phyloP scores from a whole-genome alignment of 2,888 invertebrate species.

The Synergus japonicus region DNA sequence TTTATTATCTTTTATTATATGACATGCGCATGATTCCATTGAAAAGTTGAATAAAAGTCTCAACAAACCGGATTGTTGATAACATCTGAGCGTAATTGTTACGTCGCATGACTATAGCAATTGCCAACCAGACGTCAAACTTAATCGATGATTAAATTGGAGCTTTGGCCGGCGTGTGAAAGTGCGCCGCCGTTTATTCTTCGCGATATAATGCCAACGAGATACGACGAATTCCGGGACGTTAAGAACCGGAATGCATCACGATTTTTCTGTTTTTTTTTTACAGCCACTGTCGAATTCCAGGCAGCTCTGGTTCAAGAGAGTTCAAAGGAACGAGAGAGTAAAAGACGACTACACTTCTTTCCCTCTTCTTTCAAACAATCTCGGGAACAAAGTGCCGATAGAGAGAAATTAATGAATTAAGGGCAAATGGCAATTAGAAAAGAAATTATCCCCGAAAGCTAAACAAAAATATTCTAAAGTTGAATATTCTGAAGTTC shows the following conservation, averaged over 20 bases:
- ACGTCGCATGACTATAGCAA: constrained; percentile 26
- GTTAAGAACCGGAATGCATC: constrained; percentile 57
- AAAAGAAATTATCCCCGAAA: too few relatives aligned
- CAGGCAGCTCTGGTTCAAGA: constrained; percentile 56
- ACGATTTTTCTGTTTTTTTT: constrained; percentile 45
- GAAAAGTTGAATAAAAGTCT: not conserved
- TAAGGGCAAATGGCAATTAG: too few relatives aligned
- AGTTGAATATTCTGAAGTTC: too few relatives aligned
- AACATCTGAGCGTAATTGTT: constrained; percentile 28
- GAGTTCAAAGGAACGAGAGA: constrained; percentile 59
- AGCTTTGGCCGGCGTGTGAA: constrained; percentile 46
- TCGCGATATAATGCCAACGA: constrained; percentile 51
- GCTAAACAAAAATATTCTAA: too few relatives aligned
- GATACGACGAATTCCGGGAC: constrained; percentile 55
- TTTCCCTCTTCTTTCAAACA: constrained; percentile 26
- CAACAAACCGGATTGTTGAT: constrained; percentile 14
- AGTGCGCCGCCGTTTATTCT: constrained; percentile 41
- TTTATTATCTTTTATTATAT: not conserved
- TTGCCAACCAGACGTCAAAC: constrained; percentile 34
- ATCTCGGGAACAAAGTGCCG: constrained; percentile 16
- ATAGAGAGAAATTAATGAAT: constrained; percentile 1
- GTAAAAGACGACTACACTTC: constrained; percentile 45
- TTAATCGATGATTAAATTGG: constrained; percentile 39
- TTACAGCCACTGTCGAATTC: constrained; percentile 54
- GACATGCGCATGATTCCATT: not conserved